These are phyloP conservation scores for Parapsyche elsis DNA, from an alignment of 1,140 invertebrate genomes.

Conservation along the genomic window DNA sequence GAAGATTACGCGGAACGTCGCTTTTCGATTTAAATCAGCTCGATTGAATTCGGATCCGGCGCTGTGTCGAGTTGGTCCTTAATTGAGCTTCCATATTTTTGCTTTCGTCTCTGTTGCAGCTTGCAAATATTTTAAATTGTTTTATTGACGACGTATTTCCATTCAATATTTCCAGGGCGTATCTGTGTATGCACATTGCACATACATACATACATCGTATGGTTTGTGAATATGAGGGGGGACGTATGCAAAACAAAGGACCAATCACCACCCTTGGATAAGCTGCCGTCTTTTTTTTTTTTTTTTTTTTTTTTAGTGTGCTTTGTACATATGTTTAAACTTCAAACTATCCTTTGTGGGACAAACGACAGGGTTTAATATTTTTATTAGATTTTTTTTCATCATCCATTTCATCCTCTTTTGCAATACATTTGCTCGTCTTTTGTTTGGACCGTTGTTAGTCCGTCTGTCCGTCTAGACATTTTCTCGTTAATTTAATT, in stretches of 20 bases:
- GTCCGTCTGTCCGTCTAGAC: slow-evolving; percentile 22
- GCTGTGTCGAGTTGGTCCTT: background rate
- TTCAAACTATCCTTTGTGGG: slow-evolving; percentile 28
- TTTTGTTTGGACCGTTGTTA: slow-evolving; percentile 24
- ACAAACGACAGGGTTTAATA: slow-evolving; percentile 18
- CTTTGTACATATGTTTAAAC: background rate
- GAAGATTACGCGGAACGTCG: slow-evolving; percentile 19
- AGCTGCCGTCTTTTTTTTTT: slow-evolving; percentile 20
- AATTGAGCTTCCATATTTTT: background rate
- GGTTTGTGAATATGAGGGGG: background rate
- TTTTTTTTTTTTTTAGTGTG: background rate
- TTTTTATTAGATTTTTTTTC: slow-evolving; percentile 35
- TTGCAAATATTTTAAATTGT: too few relatives aligned
- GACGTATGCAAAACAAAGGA: slow-evolving; percentile 5
- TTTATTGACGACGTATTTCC: too few relatives aligned
- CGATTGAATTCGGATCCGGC: slow-evolving; percentile 17
- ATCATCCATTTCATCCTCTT: slow-evolving; percentile 25
- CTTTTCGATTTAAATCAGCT: slow-evolving; percentile 17
- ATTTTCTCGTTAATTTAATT: slow-evolving; percentile 39
- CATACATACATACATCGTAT: too few relatives aligned
- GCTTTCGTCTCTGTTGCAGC: too few relatives aligned
- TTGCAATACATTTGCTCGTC: slow-evolving; percentile 38
- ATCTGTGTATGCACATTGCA: too few relatives aligned
- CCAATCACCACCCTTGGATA: slow-evolving; percentile 29
- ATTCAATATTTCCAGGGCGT: background rate